Conservation (phyloP, 2,113 vertebrate species). For the Enhydra lutris region DNA sequence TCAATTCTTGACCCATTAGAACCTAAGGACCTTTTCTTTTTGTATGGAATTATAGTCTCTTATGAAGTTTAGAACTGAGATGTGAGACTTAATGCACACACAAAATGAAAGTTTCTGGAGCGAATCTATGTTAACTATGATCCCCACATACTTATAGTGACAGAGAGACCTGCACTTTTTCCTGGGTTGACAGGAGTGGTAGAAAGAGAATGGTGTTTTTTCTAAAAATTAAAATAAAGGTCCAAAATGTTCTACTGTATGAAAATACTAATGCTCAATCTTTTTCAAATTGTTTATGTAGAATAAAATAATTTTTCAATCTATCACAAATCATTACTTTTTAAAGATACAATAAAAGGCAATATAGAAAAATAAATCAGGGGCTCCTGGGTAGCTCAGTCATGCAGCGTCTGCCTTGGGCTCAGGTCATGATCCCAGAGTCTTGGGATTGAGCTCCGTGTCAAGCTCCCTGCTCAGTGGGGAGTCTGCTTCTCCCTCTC, state of each 20-base stretch:
- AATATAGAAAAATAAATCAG: not conserved
- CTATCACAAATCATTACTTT: not conserved
- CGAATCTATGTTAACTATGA: not conserved
- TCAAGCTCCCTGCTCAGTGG: too few species aligned
- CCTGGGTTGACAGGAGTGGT: not conserved
- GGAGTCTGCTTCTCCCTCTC: too few species aligned
- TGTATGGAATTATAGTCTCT: not conserved
- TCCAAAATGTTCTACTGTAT: not conserved
- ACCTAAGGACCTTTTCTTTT: not conserved
- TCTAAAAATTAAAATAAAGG: not conserved
- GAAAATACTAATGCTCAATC: not conserved
- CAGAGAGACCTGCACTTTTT: not conserved
- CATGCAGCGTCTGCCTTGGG: too few species aligned
- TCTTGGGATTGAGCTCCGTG: too few species aligned
- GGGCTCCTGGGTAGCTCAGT: too few species aligned
- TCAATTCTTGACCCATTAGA: not conserved
- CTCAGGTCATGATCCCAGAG: too few species aligned
- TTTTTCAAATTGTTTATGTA: not conserved
- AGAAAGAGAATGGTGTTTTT: not conserved
- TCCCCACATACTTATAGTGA: not conserved
- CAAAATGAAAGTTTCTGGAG: not conserved
- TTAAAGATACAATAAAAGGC: not conserved
- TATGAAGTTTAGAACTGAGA: not conserved
- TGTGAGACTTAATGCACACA: not conserved
- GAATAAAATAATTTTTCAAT: not conserved